A percentile compares a stretch with the other conserved stretches of the same genome.
These are phyloP conservation scores for Grus americana DNA, from an alignment of 2,113 vertebrate species.

Conservation along the genomic window DNA sequence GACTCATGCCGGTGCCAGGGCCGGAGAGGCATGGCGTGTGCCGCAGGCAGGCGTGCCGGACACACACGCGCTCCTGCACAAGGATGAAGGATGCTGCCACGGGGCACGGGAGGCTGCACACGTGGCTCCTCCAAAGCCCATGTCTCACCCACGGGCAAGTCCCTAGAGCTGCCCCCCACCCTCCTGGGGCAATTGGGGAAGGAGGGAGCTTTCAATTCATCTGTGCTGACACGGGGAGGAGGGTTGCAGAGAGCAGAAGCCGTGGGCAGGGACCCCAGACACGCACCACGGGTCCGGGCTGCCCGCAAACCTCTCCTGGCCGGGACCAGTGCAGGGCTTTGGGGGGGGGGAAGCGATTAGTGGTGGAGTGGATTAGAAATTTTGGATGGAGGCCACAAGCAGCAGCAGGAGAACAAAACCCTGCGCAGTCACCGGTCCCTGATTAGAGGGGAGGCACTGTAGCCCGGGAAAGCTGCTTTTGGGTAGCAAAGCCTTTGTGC, in stretches of 20 bases:
- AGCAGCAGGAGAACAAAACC: not conserved
- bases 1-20: not conserved
- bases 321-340: fast-evolving
- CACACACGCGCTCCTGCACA: fast-evolving
- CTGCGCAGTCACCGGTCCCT: not conserved
- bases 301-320: not conserved
- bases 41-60: not conserved
- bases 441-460: not conserved
- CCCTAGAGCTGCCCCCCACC: not conserved
- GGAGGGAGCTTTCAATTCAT: fast-evolving
- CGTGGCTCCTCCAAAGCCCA: not conserved
- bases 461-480: not conserved
- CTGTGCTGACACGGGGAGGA: not conserved
- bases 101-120: fast-evolving
- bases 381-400: not conserved
- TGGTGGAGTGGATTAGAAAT: fast-evolving
- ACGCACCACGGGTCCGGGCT: fast-evolving
- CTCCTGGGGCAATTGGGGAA: fast-evolving
- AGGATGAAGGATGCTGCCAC: not conserved
- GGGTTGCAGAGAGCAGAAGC: not conserved
- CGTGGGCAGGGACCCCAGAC: not conserved
- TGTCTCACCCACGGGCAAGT: fast-evolving
- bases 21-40: not conserved
- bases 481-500: not conserved
- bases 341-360: fast-evolving